Evolutionary conservation across 2,113 vertebrate species (phyloP).

Genomic region (Aythya baeri): DNA sequence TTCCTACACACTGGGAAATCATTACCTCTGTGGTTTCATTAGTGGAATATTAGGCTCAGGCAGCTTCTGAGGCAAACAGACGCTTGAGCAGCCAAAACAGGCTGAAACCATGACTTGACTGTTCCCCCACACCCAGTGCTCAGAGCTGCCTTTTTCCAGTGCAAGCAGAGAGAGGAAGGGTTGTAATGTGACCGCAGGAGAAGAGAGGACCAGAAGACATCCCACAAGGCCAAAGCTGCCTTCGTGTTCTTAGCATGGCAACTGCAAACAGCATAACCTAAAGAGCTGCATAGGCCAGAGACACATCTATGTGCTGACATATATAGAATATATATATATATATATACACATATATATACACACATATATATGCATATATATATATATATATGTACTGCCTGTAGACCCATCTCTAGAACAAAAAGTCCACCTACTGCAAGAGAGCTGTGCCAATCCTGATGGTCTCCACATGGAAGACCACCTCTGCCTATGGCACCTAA

Average conservation of each 20-base stretch:
- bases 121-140: not conserved
- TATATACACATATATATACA: not conserved
- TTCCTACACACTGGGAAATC: not conserved
- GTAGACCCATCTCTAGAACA: not conserved
- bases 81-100: not conserved
- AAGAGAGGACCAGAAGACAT: not conserved
- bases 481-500: not conserved
- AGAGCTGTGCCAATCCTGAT: not conserved
- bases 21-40: not conserved
- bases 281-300: not conserved
- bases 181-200: not conserved
- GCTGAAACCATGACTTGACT: not conserved
- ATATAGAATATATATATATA: not conserved
- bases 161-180: accelerated
- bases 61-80: not conserved
- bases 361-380: not conserved
- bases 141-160: not conserved
- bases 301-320: no score
- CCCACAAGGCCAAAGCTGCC: not conserved
- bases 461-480: not conserved
- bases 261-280: not conserved
- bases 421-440: not conserved
- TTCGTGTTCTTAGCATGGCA: not conserved
- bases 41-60: not conserved
- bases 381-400: not conserved